Base-by-base conservation (phyloP, 1,140 invertebrate genomes). In the Choristoneura fumiferana region DNA sequence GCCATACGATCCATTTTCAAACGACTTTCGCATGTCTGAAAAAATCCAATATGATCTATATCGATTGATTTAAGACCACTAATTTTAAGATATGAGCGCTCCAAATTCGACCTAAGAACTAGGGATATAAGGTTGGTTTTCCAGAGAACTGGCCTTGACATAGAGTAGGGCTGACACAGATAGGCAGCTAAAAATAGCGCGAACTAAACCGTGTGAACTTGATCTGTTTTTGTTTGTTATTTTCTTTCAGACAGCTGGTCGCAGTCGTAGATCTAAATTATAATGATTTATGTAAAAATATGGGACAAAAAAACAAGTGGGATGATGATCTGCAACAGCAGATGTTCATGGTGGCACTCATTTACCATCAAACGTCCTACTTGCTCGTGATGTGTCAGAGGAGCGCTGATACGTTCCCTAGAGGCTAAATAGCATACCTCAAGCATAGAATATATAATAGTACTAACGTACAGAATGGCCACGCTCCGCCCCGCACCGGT, bases 11-110 rank as follows among this genome's bases (percentile, higher is more conserved):
- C 0, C 17, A 17, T 10, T 13, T 12, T 49, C 1, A 33, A 29
- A 5, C 8, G 22, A 13, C 18, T 10, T 8, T 33, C 1, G 1
- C 8, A 49, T 22, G 43, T n/a, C 43, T 12, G 43, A 29, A 29
- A 49, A 22, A 49, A 49, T 18, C 9, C 9, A 45, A 45, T 45
- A 40, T 40, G 15, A 45, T 45, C 40, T 15, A 45, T 45, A 29
- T 49, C 6, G 17, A 49, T 29, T 18, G 40, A 49, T 49, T 49
- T 49, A 22, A 22, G 43, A 49, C 12, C 17, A 18, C 1, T 10
- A 29, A 15, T 29, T 39, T 0, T 33, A 29, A 33, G 5, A 0
- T 17, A 3, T 6, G 2, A 29, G 22, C 22, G 22, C 22, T 1
- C 0, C 1, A 49, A 49, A 13, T 22, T 49, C 18, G 10, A 22